Conservation (phyloP, 92 coral and sea anemone species). For the Bergia puertoricense region DNA sequence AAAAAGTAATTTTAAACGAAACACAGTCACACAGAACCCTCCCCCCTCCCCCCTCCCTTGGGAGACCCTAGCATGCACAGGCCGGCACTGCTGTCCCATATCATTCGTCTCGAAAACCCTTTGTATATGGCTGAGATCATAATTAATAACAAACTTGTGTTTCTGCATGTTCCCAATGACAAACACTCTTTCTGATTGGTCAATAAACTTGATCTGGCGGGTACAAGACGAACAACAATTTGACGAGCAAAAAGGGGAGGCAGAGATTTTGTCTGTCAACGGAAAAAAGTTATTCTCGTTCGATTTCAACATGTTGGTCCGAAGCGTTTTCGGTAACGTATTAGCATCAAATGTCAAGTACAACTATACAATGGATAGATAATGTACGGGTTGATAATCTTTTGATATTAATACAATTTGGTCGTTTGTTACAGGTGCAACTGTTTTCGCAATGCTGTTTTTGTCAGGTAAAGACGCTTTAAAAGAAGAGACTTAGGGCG, state of each 20-base stretch:
- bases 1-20: no score
- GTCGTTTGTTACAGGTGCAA: neutral
- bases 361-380: neutral
- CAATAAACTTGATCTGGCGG: neutral
- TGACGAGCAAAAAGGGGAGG: neutral
- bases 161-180: neutral
- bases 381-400: neutral
- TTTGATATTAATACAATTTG: neutral
- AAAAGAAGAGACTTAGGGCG: neutral
- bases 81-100: neutral
- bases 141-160: neutral
- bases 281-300: neutral
- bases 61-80: no score
- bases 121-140: neutral
- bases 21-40: no score
- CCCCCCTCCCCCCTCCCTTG: no score
- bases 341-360: neutral
- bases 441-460: constrained; percentile 1
- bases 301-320: neutral
- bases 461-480: neutral
- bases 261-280: neutral
- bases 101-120: neutral
- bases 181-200: neutral
- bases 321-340: neutral
- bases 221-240: neutral